phyloP scores from a whole-genome alignment of 2,888 invertebrate genomes.

The Tolmerus cingulatus region DNA sequence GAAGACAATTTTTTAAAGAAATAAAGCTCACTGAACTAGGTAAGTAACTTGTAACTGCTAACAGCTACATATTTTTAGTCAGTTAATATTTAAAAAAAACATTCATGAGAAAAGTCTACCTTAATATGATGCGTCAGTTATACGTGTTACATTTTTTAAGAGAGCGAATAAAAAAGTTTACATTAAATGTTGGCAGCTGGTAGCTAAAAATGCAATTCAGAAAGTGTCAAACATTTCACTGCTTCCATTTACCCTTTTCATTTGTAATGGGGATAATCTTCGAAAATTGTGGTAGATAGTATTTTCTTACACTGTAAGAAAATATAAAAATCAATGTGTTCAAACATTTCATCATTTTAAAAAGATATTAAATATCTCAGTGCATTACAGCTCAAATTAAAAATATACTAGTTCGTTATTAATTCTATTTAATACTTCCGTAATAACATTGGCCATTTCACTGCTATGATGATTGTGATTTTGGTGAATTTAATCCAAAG shows the following conservation, averaged over 20 bases:
- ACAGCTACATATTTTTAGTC: not conserved
- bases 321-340: too few species aligned
- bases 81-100: not conserved
- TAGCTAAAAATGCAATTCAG: not conserved
- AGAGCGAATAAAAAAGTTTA: not conserved
- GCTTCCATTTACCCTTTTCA: not conserved
- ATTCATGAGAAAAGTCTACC: not conserved
- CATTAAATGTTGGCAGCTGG: not conserved
- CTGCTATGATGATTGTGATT: too few species aligned
- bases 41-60: not conserved
- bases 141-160: not conserved
- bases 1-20: not conserved
- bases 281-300: not conserved
- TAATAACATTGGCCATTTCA: too few species aligned
- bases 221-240: not conserved
- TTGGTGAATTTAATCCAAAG: too few species aligned
- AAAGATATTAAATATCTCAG: too few species aligned
- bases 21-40: not conserved
- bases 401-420: too few species aligned
- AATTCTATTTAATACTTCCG: too few species aligned
- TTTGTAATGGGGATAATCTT: not conserved
- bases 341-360: too few species aligned
- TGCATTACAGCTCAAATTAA: too few species aligned
- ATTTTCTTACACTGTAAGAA: not conserved
- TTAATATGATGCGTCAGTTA: not conserved